Evolutionary conservation across 1,140 invertebrate species (phyloP).

Genomic region (Heliconius himera): DNA sequence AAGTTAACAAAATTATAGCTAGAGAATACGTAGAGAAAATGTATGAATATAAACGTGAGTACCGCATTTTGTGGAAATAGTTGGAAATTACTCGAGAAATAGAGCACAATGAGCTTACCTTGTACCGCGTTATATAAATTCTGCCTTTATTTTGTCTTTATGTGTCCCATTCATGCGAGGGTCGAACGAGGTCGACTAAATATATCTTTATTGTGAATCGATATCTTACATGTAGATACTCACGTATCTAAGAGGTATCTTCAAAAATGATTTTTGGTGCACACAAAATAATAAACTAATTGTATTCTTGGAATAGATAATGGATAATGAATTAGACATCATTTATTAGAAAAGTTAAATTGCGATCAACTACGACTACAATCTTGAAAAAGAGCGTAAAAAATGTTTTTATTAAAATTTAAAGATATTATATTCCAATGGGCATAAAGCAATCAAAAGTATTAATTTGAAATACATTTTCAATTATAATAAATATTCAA

Average conservation of each 20-base stretch:
- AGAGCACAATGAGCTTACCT: conserved; percentile 10
- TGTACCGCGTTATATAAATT: not conserved
- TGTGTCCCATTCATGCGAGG: conserved; percentile 21
- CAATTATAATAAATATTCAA: no score
- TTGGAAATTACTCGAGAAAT: conserved; percentile 10
- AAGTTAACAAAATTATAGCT: not conserved
- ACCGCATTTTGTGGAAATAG: conserved; percentile 8
- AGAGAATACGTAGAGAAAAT: not conserved
- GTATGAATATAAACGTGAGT: conserved; percentile 5
- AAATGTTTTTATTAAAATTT: no score
- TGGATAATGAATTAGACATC: no score
- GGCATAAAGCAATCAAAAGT: no score
- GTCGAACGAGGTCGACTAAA: conserved; percentile 19
- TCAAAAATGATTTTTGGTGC: not conserved
- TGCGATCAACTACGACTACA: no score
- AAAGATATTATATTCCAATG: no score
- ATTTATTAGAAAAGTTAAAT: no score
- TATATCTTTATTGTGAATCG: conserved; percentile 12
- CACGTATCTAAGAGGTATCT: not conserved
- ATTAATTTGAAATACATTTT: no score
- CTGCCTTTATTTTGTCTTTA: conserved; percentile 14
- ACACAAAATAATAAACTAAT: not conserved
- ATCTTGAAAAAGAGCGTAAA: no score
- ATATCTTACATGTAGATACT: not conserved
- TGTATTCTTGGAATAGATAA: not conserved